Conservation (phyloP, 2,797 vertebrate species). For the Sylvia borin region DNA sequence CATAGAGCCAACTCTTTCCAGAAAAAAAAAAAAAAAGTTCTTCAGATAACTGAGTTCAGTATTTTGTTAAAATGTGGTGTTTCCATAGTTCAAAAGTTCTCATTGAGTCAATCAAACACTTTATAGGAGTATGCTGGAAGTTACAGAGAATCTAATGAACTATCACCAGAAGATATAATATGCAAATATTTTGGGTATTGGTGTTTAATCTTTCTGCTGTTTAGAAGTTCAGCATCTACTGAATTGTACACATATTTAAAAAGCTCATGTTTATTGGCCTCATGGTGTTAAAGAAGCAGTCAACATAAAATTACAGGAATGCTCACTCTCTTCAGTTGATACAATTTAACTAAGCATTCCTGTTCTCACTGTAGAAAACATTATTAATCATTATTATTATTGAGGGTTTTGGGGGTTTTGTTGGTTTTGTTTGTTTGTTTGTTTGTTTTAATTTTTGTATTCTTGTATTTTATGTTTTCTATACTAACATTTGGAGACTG, state of each 20-base stretch:
- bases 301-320: not conserved
- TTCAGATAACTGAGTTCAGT: not conserved
- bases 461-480: not conserved
- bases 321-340: not conserved
- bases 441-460: too few relatives aligned
- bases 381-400: not conserved
- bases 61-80: not conserved
- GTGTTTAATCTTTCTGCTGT: not conserved
- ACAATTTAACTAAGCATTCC: not conserved
- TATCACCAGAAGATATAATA: not conserved
- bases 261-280: not conserved
- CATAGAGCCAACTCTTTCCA: not conserved
- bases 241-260: not conserved
- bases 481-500: not conserved
- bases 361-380: not conserved
- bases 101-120: not conserved
- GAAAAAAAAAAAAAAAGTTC: not conserved
- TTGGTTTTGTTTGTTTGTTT: too few relatives aligned
- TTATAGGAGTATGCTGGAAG: not conserved
- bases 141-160: not conserved
- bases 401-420: not conserved
- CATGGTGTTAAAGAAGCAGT: not conserved
- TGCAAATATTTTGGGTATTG: slow-evolving; percentile 17
- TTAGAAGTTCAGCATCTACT: not conserved
- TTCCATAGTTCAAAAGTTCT: not conserved